Percentiles rank a stretch among this genome's conserved stretches.
These are phyloP conservation scores for Stichodactyla mertensii DNA, from an alignment of 64 coral and sea anemone genomes.

Conservation along the genomic window DNA sequence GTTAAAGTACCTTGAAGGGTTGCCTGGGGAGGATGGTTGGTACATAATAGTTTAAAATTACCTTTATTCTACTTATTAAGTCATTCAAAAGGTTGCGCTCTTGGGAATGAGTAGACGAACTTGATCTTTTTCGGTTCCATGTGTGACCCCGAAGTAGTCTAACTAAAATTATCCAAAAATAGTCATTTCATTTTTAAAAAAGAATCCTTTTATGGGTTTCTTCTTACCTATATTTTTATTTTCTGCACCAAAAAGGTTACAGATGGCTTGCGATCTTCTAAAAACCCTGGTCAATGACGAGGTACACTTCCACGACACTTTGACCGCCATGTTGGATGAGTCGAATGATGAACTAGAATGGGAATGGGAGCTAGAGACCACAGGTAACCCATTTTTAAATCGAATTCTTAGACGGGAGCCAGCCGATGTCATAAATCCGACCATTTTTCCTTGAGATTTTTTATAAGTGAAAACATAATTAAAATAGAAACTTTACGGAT, in stretches of 20 bases:
- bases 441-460: no score
- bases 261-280: not conserved
- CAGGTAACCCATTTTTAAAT: not conserved
- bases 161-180: not conserved
- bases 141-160: not conserved
- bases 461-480: no score
- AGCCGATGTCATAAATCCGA: no score
- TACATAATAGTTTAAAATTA: not conserved
- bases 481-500: no score
- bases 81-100: not conserved
- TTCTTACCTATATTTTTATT: not conserved
- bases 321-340: not conserved
- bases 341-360: not conserved
- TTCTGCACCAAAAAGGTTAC: not conserved
- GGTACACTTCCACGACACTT: not conserved
- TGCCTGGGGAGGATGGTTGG: no score
- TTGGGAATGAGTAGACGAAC: not conserved
- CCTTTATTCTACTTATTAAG: slow-evolving; percentile 1
- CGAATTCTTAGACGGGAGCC: no score
- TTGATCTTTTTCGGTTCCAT: not conserved
- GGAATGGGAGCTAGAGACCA: not conserved
- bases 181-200: not conserved
- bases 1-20: no score
- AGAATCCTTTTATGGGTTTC: not conserved
- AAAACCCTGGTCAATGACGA: not conserved